These are phyloP conservation scores for Corynorhinus townsendii DNA, from an alignment of 2,113 vertebrate genomes.

Conservation along the genomic window DNA sequence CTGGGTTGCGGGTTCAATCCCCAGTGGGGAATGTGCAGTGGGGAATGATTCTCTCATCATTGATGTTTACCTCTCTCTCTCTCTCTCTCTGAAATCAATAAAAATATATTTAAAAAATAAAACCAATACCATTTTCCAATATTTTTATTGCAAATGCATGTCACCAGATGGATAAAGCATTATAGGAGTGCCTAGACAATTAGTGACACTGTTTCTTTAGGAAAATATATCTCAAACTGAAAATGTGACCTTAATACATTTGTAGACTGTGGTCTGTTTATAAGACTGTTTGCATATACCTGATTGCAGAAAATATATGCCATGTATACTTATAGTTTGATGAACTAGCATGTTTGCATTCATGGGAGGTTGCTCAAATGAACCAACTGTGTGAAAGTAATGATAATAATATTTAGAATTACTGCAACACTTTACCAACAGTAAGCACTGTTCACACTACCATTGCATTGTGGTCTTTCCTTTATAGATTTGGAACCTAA, in stretches of 20 bases:
- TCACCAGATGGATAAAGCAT: neutral
- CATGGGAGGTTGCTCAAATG: conserved; percentile 39
- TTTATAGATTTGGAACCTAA: conserved; percentile 35
- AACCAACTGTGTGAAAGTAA: conserved; percentile 49
- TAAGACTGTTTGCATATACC: neutral
- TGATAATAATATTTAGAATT: conserved; percentile 60
- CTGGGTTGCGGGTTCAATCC: no score
- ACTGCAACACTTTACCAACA: conserved; percentile 21
- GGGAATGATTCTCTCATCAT: no score
- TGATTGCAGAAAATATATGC: neutral
- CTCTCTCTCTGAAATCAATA: no score
- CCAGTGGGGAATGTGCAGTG: no score
- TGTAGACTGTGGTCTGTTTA: neutral
- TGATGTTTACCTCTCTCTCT: no score
- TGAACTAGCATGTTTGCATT: conserved; percentile 35
- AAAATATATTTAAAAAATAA: neutral
- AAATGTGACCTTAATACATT: neutral
- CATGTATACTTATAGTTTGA: conserved; percentile 1
- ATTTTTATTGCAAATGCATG: neutral
- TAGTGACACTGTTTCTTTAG: neutral
- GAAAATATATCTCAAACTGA: neutral
- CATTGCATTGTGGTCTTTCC: neutral
- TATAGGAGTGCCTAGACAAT: neutral
- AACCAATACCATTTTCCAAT: neutral
- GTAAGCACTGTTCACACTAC: conserved; percentile 46